A percentile compares a stretch with the other conserved stretches of the same genome.
These are phyloP conservation scores for Prochilodus magdalenae DNA, from an alignment of 2,113 vertebrate genomes.

Conservation along the genomic window DNA sequence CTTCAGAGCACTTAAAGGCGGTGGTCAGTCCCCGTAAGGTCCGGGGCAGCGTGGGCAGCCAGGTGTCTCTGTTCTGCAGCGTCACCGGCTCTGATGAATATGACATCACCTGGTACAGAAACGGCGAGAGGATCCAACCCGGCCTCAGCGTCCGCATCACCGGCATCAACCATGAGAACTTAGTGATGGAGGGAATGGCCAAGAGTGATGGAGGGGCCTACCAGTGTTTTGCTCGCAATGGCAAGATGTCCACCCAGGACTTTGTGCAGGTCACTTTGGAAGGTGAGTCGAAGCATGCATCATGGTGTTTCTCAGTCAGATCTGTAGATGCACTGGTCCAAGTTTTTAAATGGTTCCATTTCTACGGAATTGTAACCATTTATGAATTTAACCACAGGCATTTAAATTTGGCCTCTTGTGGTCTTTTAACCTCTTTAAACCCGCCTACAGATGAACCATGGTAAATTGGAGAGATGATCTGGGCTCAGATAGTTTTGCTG, in stretches of 20 bases:
- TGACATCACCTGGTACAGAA: slow-evolving; percentile 95
- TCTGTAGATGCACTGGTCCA: too few species aligned
- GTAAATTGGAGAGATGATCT: too few species aligned
- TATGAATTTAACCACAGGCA: too few species aligned
- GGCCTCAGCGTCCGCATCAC: slow-evolving; percentile 92
- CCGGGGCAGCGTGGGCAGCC: slow-evolving; percentile 96
- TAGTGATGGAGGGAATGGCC: slow-evolving; percentile 97
- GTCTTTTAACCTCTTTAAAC: too few species aligned
- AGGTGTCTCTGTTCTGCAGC: slow-evolving; percentile 95
- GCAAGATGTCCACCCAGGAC: slow-evolving; percentile 96
- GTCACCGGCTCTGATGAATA: slow-evolving; percentile 92
- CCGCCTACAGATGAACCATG: too few species aligned
- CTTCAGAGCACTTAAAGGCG: slow-evolving; percentile 91
- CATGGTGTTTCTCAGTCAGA: too few species aligned
- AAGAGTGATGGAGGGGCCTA: slow-evolving; percentile 97
- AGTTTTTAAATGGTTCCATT: too few species aligned
- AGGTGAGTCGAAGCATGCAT: too few species aligned
- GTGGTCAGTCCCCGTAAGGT: slow-evolving; percentile 94
- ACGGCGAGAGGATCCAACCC: slow-evolving; percentile 91
- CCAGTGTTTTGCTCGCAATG: slow-evolving; percentile 95
- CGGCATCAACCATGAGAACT: slow-evolving; percentile 88
- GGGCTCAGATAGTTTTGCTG: too few species aligned
- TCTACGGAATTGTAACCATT: too few species aligned
- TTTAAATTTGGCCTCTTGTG: too few species aligned
- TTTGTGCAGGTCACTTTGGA: slow-evolving; percentile 96